Evolutionary conservation across 1,140 invertebrate genomes (phyloP).

Genomic region (Drosophila elegans): DNA sequence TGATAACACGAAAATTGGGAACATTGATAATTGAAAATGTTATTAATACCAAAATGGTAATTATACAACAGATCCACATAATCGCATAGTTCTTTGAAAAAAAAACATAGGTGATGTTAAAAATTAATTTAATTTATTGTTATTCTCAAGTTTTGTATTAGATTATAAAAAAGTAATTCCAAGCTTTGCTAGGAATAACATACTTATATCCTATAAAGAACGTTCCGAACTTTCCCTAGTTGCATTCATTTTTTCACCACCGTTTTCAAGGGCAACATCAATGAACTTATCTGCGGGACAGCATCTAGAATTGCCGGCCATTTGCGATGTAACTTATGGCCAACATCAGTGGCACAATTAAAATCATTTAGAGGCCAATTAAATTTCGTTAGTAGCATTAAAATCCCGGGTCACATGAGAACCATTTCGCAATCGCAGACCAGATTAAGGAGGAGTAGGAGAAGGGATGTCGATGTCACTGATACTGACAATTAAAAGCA

Average conservation of each 20-base stretch:
- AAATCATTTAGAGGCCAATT: conserved; percentile 83
- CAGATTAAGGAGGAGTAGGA: background rate
- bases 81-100: too few species aligned
- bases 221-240: background rate
- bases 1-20: background rate
- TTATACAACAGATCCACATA: too few species aligned
- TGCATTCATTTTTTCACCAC: background rate
- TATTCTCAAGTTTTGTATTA: too few species aligned
- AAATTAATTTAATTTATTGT: too few species aligned
- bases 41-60: too few species aligned
- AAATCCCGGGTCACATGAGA: conserved; percentile 79
- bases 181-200: too few species aligned
- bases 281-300: conserved; percentile 25
- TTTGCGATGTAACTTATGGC: conserved; percentile 74
- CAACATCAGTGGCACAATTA: conserved; percentile 81
- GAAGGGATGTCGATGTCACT: background rate
- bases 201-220: too few species aligned
- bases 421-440: conserved; percentile 54
- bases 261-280: conserved; percentile 22
- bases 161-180: too few species aligned
- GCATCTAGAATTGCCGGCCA: conserved; percentile 60
- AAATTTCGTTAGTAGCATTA: conserved; percentile 83
- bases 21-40: background rate
- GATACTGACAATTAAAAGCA: conserved; percentile 73
- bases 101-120: too few species aligned